phyloP scores from a whole-genome alignment of 2,888 invertebrate species.

The Petrophora chlorosata region DNA sequence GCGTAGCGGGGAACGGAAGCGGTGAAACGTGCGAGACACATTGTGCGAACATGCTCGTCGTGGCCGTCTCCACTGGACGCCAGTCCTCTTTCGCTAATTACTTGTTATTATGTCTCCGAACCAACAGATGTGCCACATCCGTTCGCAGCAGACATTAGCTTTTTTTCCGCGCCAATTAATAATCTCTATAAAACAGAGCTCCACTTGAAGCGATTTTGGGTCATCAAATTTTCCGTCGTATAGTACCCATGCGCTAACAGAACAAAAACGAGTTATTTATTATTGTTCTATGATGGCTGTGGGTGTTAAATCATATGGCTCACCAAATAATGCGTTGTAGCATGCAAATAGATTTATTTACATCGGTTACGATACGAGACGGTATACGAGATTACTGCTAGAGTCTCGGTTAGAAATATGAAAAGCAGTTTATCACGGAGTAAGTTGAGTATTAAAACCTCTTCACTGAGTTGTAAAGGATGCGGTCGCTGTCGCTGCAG shows the following conservation, averaged over 20 bases:
- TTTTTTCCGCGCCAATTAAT: constrained; percentile 46
- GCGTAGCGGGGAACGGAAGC: constrained; percentile 56
- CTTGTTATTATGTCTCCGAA: constrained; percentile 76
- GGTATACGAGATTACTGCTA: constrained; percentile 41
- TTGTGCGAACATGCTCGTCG: constrained; percentile 70
- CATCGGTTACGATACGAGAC: no score
- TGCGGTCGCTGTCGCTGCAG: background rate
- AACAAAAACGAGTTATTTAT: constrained; percentile 44
- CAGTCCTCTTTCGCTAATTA: constrained; percentile 73
- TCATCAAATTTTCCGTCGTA: constrained; percentile 35
- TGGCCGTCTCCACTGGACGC: constrained; percentile 47
- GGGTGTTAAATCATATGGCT: constrained; percentile 53
- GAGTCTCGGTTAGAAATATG: constrained; percentile 30
- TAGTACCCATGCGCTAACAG: constrained; percentile 18
- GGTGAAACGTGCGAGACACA: constrained; percentile 74
- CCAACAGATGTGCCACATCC: constrained; percentile 82
- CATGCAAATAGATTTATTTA: constrained; percentile 56
- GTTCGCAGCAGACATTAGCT: constrained; percentile 48
- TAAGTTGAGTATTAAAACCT: constrained; percentile 17
- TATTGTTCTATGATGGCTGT: constrained; percentile 42
- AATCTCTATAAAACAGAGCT: constrained; percentile 30
- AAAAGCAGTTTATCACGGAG: constrained; percentile 22
- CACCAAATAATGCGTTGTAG: constrained; percentile 44
- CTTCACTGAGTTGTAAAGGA: constrained; percentile 6
- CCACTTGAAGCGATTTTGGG: constrained; percentile 29